These are phyloP conservation scores for Clupea harengus DNA, from an alignment of 2,113 vertebrate genomes.

Conservation along the genomic window DNA sequence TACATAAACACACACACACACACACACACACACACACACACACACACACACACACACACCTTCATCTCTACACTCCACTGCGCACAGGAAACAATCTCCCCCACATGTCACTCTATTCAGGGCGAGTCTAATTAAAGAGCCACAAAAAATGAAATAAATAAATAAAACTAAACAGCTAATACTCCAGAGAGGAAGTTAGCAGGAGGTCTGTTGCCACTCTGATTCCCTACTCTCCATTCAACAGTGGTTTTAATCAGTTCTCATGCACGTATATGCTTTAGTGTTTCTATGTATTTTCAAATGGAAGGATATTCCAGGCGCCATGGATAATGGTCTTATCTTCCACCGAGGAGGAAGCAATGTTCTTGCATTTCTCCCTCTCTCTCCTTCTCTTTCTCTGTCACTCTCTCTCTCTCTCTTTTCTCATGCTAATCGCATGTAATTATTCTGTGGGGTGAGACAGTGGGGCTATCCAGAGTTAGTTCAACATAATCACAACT, in stretches of 20 bases:
- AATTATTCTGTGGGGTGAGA: slow-evolving; percentile 14
- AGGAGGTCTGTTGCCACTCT: slow-evolving; percentile 15
- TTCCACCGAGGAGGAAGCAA: slow-evolving; percentile 13
- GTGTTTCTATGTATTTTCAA: background rate
- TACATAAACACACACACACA: background rate
- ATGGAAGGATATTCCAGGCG: background rate
- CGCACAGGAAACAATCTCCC: slow-evolving; percentile 13
- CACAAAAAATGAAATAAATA: slow-evolving; percentile 18
- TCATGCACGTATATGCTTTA: background rate
- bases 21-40: no score
- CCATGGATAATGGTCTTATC: slow-evolving; percentile 31
- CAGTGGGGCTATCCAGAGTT: slow-evolving; percentile 9
- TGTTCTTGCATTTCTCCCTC: background rate
- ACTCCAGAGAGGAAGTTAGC: slow-evolving; percentile 33
- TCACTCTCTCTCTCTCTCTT: no score
- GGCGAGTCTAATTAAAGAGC: slow-evolving; percentile 13
- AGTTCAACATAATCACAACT: slow-evolving; percentile 29
- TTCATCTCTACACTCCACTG: slow-evolving; percentile 37
- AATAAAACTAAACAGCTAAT: slow-evolving; percentile 39
- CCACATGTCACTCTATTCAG: slow-evolving; percentile 16
- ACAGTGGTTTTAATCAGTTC: background rate
- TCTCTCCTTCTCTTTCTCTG: no score
- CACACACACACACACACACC: slow-evolving; percentile 4
- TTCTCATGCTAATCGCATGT: slow-evolving; percentile 30
- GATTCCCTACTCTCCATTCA: slow-evolving; percentile 19